These are phyloP conservation scores for Ypsolopha sequella DNA, from an alignment of 2,888 invertebrate species.

Conservation along the genomic window DNA sequence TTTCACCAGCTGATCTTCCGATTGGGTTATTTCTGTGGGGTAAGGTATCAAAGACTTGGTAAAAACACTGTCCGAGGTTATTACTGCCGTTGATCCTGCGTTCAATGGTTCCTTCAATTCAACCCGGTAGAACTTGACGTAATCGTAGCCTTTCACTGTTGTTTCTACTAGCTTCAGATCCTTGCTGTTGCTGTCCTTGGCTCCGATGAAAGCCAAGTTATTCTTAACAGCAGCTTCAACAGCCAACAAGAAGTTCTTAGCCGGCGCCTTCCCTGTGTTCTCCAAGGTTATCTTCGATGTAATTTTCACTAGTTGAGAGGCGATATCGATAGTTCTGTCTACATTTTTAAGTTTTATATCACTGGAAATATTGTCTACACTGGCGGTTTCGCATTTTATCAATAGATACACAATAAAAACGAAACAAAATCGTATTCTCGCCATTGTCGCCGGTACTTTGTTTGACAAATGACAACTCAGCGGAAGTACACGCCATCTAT, in stretches of 20 bases:
- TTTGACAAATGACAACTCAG: slow-evolving; percentile 52
- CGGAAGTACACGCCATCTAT: slow-evolving; percentile 60
- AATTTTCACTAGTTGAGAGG: slow-evolving; percentile 91
- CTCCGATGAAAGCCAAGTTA: slow-evolving; percentile 81
- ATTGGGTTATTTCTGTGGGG: slow-evolving; percentile 90
- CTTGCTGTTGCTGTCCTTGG: slow-evolving; percentile 72
- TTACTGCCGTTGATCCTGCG: slow-evolving; percentile 66
- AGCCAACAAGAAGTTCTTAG: slow-evolving; percentile 78
- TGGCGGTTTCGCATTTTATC: slow-evolving; percentile 35
- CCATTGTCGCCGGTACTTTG: slow-evolving; percentile 39
- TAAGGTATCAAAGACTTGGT: slow-evolving; percentile 84
- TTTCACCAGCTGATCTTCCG: slow-evolving; percentile 93
- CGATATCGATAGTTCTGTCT: slow-evolving; percentile 87
- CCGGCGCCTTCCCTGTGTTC: slow-evolving; percentile 81
- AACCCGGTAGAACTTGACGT: slow-evolving; percentile 65
- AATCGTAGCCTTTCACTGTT: slow-evolving; percentile 60
- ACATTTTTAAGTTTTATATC: slow-evolving; percentile 81
- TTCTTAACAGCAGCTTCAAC: slow-evolving; percentile 74
- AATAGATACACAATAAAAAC: slow-evolving; percentile 39
- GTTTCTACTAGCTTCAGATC: slow-evolving; percentile 68
- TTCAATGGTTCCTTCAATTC: slow-evolving; percentile 73
- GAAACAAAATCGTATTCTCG: slow-evolving; percentile 38
- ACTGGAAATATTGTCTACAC: slow-evolving; percentile 60
- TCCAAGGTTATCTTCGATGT: slow-evolving; percentile 84
- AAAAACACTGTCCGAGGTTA: slow-evolving; percentile 80